Conservation (phyloP, 2,888 invertebrate genomes). For the Stictocephala bisonia region DNA sequence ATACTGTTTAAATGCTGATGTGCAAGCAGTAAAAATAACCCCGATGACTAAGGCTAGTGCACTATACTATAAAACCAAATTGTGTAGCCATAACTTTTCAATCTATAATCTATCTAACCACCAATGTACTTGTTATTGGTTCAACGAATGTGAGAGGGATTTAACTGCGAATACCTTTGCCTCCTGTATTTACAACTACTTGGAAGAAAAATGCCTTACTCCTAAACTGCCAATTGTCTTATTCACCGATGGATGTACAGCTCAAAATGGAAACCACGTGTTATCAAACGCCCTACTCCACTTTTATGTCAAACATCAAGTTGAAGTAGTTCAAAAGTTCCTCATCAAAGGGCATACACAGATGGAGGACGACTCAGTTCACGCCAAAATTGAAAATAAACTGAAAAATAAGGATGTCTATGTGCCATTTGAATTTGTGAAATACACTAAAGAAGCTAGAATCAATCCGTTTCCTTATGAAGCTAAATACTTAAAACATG, state of each 20-base stretch:
- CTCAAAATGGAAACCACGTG: constrained; percentile 60
- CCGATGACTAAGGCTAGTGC: constrained; percentile 11
- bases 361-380: constrained; percentile 60
- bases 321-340: constrained; percentile 57
- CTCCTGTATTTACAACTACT: constrained; percentile 47
- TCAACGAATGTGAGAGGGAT: constrained; percentile 47
- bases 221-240: constrained; percentile 53
- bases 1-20: constrained; percentile 31
- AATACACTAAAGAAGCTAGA: constrained; percentile 38
- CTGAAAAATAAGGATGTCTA: constrained; percentile 41
- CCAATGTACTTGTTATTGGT: constrained; percentile 49
- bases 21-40: constrained; percentile 38
- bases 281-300: constrained; percentile 59
- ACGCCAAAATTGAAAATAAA: constrained; percentile 55
- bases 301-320: constrained; percentile 34
- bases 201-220: constrained; percentile 39
- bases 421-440: constrained; percentile 41
- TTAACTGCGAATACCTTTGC: constrained; percentile 48
- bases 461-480: constrained; percentile 46
- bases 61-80: constrained; percentile 14
- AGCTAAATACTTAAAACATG: constrained; percentile 32
- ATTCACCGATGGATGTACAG: constrained; percentile 60
- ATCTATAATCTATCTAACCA: constrained; percentile 41
- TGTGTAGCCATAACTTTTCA: constrained; percentile 30
- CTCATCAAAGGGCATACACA: constrained; percentile 60